Evolutionary conservation across 2,888 invertebrate genomes (phyloP).

Genomic region (Steinernema carpocapsae): DNA sequence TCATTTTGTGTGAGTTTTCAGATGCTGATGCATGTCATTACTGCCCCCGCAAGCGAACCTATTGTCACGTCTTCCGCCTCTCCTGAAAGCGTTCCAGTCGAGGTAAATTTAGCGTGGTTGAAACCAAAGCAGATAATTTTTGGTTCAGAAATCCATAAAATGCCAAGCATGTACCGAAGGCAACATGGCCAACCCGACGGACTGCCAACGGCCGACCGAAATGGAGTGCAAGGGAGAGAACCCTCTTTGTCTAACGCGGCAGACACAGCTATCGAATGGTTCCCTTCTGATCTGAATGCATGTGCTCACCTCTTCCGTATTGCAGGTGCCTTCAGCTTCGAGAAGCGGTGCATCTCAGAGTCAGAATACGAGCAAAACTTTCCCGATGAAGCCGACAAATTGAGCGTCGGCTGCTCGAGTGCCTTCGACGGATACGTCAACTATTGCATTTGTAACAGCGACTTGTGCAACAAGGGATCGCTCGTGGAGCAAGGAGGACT

Average conservation of each 20-base stretch:
- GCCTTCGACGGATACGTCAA: slow-evolving; percentile 61
- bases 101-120: slow-evolving; percentile 27
- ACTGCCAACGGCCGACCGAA: slow-evolving; percentile 44
- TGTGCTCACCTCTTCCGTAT: neutral
- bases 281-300: neutral
- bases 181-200: slow-evolving; percentile 53
- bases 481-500: slow-evolving; percentile 50
- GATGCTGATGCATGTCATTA: neutral
- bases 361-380: slow-evolving; percentile 51
- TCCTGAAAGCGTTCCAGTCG: slow-evolving; percentile 33
- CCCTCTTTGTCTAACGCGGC: slow-evolving; percentile 56
- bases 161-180: slow-evolving; percentile 47
- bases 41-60: neutral
- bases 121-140: neutral
- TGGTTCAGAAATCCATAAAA: neutral
- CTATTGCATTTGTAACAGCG: slow-evolving; percentile 57
- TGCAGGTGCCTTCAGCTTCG: slow-evolving; percentile 57
- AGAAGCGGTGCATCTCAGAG: slow-evolving; percentile 58
- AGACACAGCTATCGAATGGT: slow-evolving; percentile 59
- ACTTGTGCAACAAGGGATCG: slow-evolving; percentile 53
- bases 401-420: slow-evolving; percentile 52
- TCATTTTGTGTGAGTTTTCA: neutral
- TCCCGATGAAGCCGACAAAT: slow-evolving; percentile 51
- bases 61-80: neutral
- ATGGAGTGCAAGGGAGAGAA: slow-evolving; percentile 45